Evolutionary conservation across 2,113 vertebrate genomes (phyloP).

Genomic region (Henicopernis longicauda): DNA sequence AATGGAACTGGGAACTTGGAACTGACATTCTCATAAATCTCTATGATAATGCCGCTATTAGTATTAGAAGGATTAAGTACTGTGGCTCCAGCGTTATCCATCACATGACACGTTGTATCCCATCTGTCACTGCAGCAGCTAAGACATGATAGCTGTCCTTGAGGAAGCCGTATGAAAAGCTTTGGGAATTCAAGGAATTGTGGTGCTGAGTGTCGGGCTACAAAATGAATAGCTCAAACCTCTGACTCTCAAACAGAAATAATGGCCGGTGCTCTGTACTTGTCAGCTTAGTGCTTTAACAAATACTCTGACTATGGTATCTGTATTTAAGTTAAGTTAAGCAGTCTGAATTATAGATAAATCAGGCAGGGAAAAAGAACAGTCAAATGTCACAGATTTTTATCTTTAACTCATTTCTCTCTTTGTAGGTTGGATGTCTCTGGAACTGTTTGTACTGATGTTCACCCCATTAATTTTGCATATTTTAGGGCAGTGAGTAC

Average conservation of each 20-base stretch:
- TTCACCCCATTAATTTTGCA: conserved; percentile 1
- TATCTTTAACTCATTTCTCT: background rate
- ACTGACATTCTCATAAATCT: conserved; percentile 94
- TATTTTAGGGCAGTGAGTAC: background rate
- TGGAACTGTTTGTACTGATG: background rate
- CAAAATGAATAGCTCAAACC: conserved; percentile 74
- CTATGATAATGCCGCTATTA: conserved; percentile 83
- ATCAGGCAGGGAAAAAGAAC: background rate
- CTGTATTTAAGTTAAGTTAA: conserved; percentile 59
- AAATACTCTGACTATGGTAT: conserved; percentile 25
- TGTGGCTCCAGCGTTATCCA: conserved; percentile 79
- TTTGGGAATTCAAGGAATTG: conserved; percentile 77
- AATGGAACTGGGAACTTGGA: conserved; percentile 82
- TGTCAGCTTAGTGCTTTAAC: conserved; percentile 74
- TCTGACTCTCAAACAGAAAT: conserved; percentile 67
- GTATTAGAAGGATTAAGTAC: conserved; percentile 86
- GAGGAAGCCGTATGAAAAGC: conserved; percentile 74
- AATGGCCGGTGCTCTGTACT: conserved; percentile 70
- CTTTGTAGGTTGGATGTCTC: background rate
- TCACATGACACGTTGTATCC: conserved; percentile 79
- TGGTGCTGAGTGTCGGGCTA: conserved; percentile 62
- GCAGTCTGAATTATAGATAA: conserved; percentile 37
- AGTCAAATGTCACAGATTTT: conserved; percentile 22
- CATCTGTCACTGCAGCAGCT: conserved; percentile 77
- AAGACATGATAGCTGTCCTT: conserved; percentile 74